phyloP scores from a whole-genome alignment of 2,113 vertebrate genomes.

The Nothobranchius furzeri region DNA sequence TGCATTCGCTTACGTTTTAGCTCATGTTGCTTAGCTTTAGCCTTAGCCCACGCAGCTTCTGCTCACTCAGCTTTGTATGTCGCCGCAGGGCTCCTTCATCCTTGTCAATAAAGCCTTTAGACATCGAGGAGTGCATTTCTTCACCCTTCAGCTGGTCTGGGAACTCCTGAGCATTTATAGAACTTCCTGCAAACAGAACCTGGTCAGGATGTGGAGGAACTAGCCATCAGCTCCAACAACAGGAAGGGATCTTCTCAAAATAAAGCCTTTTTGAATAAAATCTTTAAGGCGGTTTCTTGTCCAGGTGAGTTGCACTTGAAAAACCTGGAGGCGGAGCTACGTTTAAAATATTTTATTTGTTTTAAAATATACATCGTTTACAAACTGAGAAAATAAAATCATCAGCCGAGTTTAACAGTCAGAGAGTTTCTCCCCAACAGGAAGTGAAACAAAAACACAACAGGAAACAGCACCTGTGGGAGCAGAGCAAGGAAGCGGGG shows the following conservation, averaged over 20 bases:
- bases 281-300: not conserved
- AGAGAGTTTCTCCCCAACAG: constrained; percentile 65
- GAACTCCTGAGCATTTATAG: not conserved
- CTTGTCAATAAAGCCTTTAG: too few species aligned
- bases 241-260: not conserved
- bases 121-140: too few species aligned
- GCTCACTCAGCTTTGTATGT: too few species aligned
- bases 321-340: not conserved
- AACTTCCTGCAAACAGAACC: not conserved
- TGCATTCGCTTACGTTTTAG: too few species aligned
- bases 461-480: constrained; percentile 20
- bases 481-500: not conserved
- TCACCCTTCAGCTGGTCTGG: not conserved
- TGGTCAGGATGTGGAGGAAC: not conserved
- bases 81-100: too few species aligned
- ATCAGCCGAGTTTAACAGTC: constrained; percentile 89
- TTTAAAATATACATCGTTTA: constrained; percentile 97
- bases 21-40: too few species aligned
- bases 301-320: not conserved
- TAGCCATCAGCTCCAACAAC: not conserved
- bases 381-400: constrained; percentile 88
- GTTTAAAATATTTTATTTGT: constrained; percentile 96
- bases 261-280: not conserved
- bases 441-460: constrained; percentile 45
- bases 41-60: too few species aligned